A percentile compares a stretch with the other conserved stretches of the same genome.
Evolutionary conservation across 2,888 invertebrate species (phyloP).

Genomic region (Phoronis australis): DNA sequence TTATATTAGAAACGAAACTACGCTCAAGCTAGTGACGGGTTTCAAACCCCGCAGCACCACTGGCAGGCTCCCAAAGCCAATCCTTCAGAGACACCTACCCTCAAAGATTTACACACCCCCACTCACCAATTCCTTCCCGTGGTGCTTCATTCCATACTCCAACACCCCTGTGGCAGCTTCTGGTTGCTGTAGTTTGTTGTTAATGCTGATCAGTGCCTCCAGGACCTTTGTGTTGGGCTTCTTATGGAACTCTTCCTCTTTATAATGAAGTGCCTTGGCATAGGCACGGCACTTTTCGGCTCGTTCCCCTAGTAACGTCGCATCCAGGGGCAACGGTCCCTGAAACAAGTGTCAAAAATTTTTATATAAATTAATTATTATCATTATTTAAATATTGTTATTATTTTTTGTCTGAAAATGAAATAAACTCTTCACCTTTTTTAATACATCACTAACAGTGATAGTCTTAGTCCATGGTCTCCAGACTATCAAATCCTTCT

Average conservation of each 20-base stretch:
- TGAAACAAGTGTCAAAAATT: slow-evolving; percentile 41
- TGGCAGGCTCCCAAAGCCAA: too few species aligned
- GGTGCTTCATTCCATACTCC: slow-evolving; percentile 75
- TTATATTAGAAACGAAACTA: too few species aligned
- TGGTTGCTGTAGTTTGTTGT: slow-evolving; percentile 96
- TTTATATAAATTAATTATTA: neutral
- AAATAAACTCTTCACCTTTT: too few species aligned
- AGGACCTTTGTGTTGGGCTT: slow-evolving; percentile 72
- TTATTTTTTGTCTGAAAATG: too few species aligned
- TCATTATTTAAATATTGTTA: too few species aligned
- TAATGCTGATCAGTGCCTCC: slow-evolving; percentile 86
- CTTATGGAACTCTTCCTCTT: slow-evolving; percentile 85
- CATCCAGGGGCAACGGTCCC: slow-evolving; percentile 84
- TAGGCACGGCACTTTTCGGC: slow-evolving; percentile 89
- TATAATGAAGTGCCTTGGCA: slow-evolving; percentile 79
- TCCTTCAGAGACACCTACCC: too few species aligned
- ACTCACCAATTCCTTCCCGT: slow-evolving; percentile 44
- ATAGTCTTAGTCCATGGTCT: too few species aligned
- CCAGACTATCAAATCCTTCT: too few species aligned
- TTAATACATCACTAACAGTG: too few species aligned
- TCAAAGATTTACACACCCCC: too few species aligned
- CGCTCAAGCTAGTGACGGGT: too few species aligned
- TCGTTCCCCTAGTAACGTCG: slow-evolving; percentile 79
- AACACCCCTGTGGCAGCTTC: slow-evolving; percentile 92
- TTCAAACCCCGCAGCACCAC: too few species aligned